Conservation (phyloP, 2,888 invertebrate species). For the Calliopum simillimum region DNA sequence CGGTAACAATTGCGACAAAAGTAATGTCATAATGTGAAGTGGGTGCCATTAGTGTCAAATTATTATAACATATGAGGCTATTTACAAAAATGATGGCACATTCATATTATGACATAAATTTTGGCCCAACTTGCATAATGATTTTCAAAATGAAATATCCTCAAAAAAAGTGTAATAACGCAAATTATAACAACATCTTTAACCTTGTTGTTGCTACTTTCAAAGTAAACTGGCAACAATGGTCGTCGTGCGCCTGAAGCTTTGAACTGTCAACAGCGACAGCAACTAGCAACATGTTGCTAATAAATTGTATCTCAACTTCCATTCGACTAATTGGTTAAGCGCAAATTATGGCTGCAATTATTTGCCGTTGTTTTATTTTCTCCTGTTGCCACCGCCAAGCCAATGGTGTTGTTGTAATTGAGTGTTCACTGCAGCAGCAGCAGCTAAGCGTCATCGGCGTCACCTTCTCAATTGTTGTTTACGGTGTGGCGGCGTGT, state of each 20-base stretch:
- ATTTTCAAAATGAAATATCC: too few species aligned
- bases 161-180: too few species aligned
- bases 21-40: too few species aligned
- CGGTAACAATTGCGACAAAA: too few species aligned
- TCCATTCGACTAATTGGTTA: slow-evolving; percentile 16
- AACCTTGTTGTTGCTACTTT: too few species aligned
- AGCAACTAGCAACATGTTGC: slow-evolving; percentile 21
- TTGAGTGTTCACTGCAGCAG: slow-evolving; percentile 5
- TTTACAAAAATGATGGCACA: too few species aligned
- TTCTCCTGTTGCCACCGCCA: neutral
- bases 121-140: too few species aligned
- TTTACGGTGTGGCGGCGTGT: neutral
- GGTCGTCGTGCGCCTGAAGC: neutral
- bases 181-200: too few species aligned
- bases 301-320: slow-evolving; percentile 10
- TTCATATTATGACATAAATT: too few species aligned
- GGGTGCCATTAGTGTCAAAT: too few species aligned
- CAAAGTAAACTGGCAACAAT: too few species aligned
- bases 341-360: slow-evolving; percentile 18
- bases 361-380: slow-evolving; percentile 22
- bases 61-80: too few species aligned
- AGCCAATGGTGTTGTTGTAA: slow-evolving; percentile 12
- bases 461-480: slow-evolving; percentile 10
- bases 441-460: neutral
- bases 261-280: slow-evolving; percentile 1